Evolutionary conservation across 1,140 invertebrate species (phyloP), one percentile per base, ranked within the genome.

Genomic region (Armadillidium nasatum): DNA sequence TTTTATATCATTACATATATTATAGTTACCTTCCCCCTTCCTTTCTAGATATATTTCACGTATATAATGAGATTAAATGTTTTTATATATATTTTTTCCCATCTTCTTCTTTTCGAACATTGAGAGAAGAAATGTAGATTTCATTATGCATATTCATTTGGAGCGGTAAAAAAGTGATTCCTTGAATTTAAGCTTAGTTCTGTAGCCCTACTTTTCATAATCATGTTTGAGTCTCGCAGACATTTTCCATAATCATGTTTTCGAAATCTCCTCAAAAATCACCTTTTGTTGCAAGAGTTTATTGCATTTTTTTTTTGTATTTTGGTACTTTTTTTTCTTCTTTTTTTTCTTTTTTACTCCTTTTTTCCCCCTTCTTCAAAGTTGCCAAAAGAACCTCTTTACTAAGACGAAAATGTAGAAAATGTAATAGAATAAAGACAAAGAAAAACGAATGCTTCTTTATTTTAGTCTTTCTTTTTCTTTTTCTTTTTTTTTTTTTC

Each of bases 191-290:
- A 73, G 45, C 70, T 13, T 19, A 15, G 54, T 33, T 68, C 23
- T 72, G 72, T 60, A 50, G 76, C 75, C 33, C 76, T 79, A 70
- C 76, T 79, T 79, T 79, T 77, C 76, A 79, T 79, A 79, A 78
- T 78, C 77, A 72, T 11, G 77, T 78, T 78, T 67, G 74, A 75
- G 33, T 1, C 74, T 76, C 67, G 50, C 70, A 70, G 73, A 45
- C 74, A 44, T 21, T 73, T 78, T 78, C 50, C 77, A 78, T 78
- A 78, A 78, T 78, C 77, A 45, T 72, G 74, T 78, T 78, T 76
- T 45, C 72, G 44, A 67, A 78, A 71, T 67, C 68, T 6, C 22
- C 43, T 21, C 15, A 76, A 76, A 76, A 76, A 71, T 71, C 68
- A 71, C 74, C 68, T 76, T 76, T 76, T 71, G 44, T 71, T 68